Conservation (phyloP, 2,797 vertebrate species). For the Lepus oiostolus region DNA sequence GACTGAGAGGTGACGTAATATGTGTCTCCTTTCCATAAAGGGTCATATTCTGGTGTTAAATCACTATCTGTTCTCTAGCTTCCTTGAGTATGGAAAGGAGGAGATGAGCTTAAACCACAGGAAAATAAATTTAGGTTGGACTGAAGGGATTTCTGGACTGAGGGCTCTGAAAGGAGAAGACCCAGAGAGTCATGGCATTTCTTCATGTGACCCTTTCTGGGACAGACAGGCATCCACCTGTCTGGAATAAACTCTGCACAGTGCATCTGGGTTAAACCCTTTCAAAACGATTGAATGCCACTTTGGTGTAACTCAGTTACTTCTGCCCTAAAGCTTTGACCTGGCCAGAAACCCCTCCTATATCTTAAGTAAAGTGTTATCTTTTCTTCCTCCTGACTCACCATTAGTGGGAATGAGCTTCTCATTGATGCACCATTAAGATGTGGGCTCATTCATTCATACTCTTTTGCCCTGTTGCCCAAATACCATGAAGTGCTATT, state of each 20-base stretch:
- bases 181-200: background rate
- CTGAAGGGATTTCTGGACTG: slow-evolving; percentile 23
- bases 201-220: slow-evolving; percentile 10
- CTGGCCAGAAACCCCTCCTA: background rate
- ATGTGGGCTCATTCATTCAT: background rate
- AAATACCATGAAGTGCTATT: background rate
- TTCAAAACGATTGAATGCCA: slow-evolving; percentile 36
- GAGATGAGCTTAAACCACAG: slow-evolving; percentile 64
- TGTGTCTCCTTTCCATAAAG: background rate
- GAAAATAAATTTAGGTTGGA: slow-evolving; percentile 62
- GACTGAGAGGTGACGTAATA: slow-evolving; percentile 55
- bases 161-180: background rate
- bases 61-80: slow-evolving; percentile 64
- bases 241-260: background rate
- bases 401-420: background rate
- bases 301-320: slow-evolving; percentile 17
- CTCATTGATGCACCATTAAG: background rate
- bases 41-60: slow-evolving; percentile 59
- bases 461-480: background rate
- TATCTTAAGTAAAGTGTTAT: background rate
- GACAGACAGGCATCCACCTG: background rate
- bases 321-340: slow-evolving; percentile 48
- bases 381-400: background rate
- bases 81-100: slow-evolving; percentile 59
- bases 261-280: background rate